These are phyloP conservation scores for Matsumurasca onukii DNA, from an alignment of 1,140 invertebrate species.

Conservation along the genomic window DNA sequence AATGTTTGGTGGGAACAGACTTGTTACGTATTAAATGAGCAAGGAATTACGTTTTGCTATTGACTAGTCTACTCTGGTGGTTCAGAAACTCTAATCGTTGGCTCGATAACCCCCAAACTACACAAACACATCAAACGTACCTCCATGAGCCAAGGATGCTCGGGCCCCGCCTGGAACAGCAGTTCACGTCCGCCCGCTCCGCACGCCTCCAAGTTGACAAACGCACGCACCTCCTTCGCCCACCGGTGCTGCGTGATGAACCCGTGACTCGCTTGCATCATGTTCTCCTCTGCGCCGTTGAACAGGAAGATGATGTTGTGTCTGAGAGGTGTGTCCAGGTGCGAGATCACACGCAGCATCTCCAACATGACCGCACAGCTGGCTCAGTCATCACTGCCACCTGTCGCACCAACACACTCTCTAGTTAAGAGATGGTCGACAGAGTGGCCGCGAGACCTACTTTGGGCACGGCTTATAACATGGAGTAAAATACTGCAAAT, in stretches of 20 bases:
- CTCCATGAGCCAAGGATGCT: constrained; percentile 87
- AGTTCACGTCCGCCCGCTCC: constrained; percentile 91
- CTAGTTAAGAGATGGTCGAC: no score
- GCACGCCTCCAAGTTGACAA: constrained; percentile 94
- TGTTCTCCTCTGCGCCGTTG: constrained; percentile 88
- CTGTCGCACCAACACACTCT: no score
- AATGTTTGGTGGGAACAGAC: no score
- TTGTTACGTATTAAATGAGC: no score
- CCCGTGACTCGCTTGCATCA: constrained; percentile 73
- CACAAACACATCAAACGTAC: constrained; percentile 48
- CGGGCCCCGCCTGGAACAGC: constrained; percentile 91
- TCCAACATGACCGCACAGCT: constrained; percentile 93
- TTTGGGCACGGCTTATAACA: no score
- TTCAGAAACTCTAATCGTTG: no score
- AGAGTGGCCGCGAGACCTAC: no score
- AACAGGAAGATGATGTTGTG: constrained; percentile 84
- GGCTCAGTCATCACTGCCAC: constrained; percentile 89
- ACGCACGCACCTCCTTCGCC: constrained; percentile 76
- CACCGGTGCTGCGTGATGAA: constrained; percentile 93
- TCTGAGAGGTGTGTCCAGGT: constrained; percentile 49
- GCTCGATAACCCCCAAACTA: no score
- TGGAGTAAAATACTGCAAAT: no score
- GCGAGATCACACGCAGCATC: constrained; percentile 72
- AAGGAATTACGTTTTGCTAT: no score
- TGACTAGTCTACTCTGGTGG: no score